Conservation (phyloP, 64 coral and sea anemone species). For the Catalaphyllia jardinei region DNA sequence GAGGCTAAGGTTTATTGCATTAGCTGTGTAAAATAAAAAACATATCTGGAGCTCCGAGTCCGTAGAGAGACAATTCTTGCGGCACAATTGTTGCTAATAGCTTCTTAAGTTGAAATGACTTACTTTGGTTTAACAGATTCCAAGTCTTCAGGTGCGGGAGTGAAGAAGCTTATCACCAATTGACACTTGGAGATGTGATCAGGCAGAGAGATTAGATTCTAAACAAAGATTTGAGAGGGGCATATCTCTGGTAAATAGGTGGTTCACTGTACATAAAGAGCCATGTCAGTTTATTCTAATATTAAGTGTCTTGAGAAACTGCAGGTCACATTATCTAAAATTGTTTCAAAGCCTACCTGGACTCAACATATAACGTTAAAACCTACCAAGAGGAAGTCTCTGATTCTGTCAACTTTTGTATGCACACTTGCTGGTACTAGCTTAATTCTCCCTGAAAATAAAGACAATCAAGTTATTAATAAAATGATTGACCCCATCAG, state of each 20-base stretch:
- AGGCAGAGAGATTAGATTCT: constrained; percentile 75
- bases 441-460: not conserved
- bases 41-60: too few species aligned
- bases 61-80: too few species aligned
- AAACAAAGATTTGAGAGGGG: not conserved
- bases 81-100: not conserved
- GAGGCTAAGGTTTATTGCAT: too few species aligned
- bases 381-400: not conserved
- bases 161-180: constrained; percentile 79
- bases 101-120: constrained; percentile 1
- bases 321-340: too few species aligned
- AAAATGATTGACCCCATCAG: too few species aligned
- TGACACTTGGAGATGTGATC: constrained; percentile 75
- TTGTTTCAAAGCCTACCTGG: too few species aligned
- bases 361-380: too few species aligned
- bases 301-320: too few species aligned
- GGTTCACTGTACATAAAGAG: too few species aligned
- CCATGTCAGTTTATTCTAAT: too few species aligned
- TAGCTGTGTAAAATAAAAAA: too few species aligned
- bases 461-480: not conserved
- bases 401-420: not conserved
- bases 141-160: constrained; percentile 65
- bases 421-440: not conserved
- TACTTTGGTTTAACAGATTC: constrained; percentile 51
- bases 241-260: too few species aligned